Evolutionary conservation across 2,888 invertebrate species (phyloP).

Genomic region (Minunthozetes semirufus): DNA sequence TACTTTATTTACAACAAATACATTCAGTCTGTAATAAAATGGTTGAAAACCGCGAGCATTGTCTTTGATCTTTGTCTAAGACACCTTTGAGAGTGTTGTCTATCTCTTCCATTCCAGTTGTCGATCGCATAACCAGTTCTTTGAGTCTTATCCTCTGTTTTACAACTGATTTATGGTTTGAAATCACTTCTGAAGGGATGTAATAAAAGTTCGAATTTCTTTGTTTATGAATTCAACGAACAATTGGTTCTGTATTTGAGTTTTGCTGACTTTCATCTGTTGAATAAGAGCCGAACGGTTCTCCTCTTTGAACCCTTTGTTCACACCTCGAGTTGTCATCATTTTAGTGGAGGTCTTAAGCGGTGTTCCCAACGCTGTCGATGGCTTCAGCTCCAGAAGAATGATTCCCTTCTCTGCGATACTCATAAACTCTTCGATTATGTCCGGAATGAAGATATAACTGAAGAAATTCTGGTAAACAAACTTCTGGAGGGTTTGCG

Average conservation of each 20-base stretch:
- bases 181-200: neutral
- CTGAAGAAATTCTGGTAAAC: conserved; percentile 32
- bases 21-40: too few relatives aligned
- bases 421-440: conserved; percentile 38
- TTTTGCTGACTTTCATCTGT: conserved; percentile 34
- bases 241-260: conserved; percentile 3
- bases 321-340: conserved; percentile 36
- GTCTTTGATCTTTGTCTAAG: too few relatives aligned
- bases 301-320: conserved; percentile 36
- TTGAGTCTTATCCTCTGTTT: too few relatives aligned
- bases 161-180: too few relatives aligned
- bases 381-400: conserved; percentile 10
- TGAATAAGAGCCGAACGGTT: conserved; percentile 24
- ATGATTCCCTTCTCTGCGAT: conserved; percentile 1
- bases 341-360: conserved; percentile 16
- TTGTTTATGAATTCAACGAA: conserved; percentile 35
- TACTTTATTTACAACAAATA: too few relatives aligned
- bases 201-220: neutral
- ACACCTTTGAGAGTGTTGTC: too few relatives aligned
- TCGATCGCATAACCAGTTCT: too few relatives aligned
- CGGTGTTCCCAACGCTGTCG: neutral
- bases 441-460: conserved; percentile 37
- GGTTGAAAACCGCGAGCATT: too few relatives aligned
- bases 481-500: conserved; percentile 26
- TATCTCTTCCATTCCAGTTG: too few relatives aligned